Percentiles rank a stretch among this genome's conserved stretches.
phyloP scores from a whole-genome alignment of 2,888 invertebrate genomes.

The Diploptera punctata region DNA sequence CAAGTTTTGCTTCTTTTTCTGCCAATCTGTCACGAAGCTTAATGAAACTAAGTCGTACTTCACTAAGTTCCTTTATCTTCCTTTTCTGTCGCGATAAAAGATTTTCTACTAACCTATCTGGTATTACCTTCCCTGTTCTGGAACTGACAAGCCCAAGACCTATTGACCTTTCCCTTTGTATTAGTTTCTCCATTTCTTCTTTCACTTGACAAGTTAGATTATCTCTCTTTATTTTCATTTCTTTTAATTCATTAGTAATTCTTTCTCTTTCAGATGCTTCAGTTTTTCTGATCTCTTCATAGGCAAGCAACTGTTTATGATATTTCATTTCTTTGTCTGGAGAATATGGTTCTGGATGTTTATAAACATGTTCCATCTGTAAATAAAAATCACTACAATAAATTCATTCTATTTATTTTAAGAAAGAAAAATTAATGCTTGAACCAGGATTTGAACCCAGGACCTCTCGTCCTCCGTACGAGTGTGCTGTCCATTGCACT shows the following conservation, averaged over 20 bases:
- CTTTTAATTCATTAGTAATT: background rate
- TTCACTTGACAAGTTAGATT: constrained; percentile 39
- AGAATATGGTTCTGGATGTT: constrained; percentile 47
- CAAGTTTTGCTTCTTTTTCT: constrained; percentile 47
- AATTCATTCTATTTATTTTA: too few species aligned
- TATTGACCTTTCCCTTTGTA: constrained; percentile 50
- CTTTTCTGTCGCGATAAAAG: constrained; percentile 49
- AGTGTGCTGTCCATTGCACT: too few species aligned
- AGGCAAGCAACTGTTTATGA: constrained; percentile 48
- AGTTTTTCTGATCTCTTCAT: constrained; percentile 45
- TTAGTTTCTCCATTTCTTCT: constrained; percentile 46
- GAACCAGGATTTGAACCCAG: too few species aligned
- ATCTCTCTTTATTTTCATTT: background rate
- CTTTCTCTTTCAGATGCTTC: constrained; percentile 44
- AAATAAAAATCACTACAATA: too few species aligned
- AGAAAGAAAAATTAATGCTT: too few species aligned
- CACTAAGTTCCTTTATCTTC: constrained; percentile 48
- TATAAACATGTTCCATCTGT: constrained; percentile 51
- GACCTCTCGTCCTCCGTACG: too few species aligned
- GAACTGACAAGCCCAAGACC: constrained; percentile 51
- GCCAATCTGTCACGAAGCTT: constrained; percentile 50
- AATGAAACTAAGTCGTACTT: constrained; percentile 50
- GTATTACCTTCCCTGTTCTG: constrained; percentile 52
- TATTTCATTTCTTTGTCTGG: constrained; percentile 48
- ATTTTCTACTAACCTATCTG: constrained; percentile 47